Percentiles rank a stretch among this genome's conserved stretches.
These are phyloP conservation scores for Tanaodytes sp. DNA, from an alignment of 2,888 invertebrate genomes.

Conservation along the genomic window DNA sequence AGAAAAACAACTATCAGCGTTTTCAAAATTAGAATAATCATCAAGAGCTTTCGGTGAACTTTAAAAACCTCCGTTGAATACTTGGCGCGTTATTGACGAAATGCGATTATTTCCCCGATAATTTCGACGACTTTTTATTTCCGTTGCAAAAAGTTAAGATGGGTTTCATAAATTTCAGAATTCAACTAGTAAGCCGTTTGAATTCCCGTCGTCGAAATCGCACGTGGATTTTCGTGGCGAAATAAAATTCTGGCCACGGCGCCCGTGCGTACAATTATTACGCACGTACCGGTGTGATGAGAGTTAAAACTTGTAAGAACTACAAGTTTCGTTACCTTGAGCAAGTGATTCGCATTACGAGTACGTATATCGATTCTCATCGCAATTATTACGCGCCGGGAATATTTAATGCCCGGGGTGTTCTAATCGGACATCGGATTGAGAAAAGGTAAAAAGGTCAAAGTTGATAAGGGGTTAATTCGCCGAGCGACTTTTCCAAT, in stretches of 20 bases:
- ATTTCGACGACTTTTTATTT: no score
- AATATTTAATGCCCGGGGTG: slow-evolving; percentile 36
- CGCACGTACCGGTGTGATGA: slow-evolving; percentile 34
- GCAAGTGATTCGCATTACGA: slow-evolving; percentile 44
- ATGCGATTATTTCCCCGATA: no score
- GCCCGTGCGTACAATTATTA: slow-evolving; percentile 35
- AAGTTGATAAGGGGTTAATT: slow-evolving; percentile 47
- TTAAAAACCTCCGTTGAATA: no score
- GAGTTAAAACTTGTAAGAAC: slow-evolving; percentile 43
- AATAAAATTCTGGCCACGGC: slow-evolving; percentile 19
- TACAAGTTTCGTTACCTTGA: slow-evolving; percentile 43
- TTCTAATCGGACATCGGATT: slow-evolving; percentile 26
- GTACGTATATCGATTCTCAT: slow-evolving; percentile 45
- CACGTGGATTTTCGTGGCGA: neutral
- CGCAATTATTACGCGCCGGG: slow-evolving; percentile 37
- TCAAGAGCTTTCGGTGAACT: no score
- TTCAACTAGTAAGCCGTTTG: neutral
- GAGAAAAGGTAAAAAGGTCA: slow-evolving; percentile 18
- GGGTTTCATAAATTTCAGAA: neutral
- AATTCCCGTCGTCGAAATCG: slow-evolving; percentile 4
- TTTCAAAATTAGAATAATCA: no score
- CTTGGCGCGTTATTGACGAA: no score
- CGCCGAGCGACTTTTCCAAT: slow-evolving; percentile 28
- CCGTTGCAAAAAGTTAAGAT: no score
- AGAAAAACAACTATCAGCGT: no score